These are phyloP conservation scores for Acanthosepion lycidas DNA, from an alignment of 2,888 invertebrate species.

Conservation along the genomic window DNA sequence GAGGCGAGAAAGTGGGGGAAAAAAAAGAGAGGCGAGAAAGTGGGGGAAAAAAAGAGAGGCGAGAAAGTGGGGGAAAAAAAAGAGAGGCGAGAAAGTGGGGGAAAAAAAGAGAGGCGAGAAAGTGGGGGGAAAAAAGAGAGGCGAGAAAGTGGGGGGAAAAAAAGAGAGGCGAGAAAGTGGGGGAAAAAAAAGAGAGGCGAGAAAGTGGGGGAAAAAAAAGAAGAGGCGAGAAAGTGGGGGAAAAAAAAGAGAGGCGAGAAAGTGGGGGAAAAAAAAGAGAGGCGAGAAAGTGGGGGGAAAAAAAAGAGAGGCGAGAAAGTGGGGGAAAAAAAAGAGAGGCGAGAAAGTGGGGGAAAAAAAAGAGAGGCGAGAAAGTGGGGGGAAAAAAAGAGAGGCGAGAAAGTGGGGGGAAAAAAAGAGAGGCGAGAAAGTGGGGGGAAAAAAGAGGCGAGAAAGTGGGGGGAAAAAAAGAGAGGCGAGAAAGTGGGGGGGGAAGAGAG, in stretches of 20 bases:
- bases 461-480: background rate
- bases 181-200: background rate
- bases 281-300: too few relatives aligned
- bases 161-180: background rate
- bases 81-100: too few relatives aligned
- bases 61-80: too few relatives aligned
- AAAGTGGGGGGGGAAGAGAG: background rate
- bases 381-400: background rate
- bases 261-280: too few relatives aligned
- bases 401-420: background rate
- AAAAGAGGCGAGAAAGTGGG: background rate
- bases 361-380: background rate
- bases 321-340: background rate
- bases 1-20: fast-evolving
- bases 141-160: background rate
- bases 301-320: background rate
- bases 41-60: background rate
- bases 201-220: fast-evolving
- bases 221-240: background rate
- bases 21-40: background rate
- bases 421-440: background rate
- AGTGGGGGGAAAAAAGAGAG: background rate
- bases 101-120: background rate
- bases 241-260: too few relatives aligned
- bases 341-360: background rate